Percentiles rank a stretch among this genome's conserved stretches.
Evolutionary conservation across 2,888 invertebrate genomes (phyloP).

Genomic region (Diarsia brunnea): DNA sequence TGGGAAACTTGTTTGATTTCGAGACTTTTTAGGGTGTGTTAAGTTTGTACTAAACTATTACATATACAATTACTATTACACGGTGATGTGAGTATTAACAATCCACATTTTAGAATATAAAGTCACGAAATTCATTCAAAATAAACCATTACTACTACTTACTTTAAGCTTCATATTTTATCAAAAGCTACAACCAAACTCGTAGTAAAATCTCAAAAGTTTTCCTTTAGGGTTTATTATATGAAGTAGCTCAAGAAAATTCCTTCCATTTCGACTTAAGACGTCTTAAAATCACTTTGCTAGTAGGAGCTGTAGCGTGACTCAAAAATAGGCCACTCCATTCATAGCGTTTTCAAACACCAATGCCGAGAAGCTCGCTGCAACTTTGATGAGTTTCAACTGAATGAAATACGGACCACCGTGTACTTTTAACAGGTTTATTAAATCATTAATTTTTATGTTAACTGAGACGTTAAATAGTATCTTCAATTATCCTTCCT

Average conservation of each 20-base stretch:
- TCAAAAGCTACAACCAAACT: background rate
- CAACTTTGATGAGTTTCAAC: slow-evolving; percentile 47
- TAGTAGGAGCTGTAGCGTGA: slow-evolving; percentile 7
- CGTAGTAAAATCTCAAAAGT: slow-evolving; percentile 14
- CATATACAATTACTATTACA: too few relatives aligned
- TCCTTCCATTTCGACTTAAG: slow-evolving; percentile 36
- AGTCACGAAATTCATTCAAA: background rate
- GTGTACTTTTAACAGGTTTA: background rate
- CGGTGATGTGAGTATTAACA: background rate
- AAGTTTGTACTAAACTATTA: background rate
- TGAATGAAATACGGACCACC: slow-evolving; percentile 17
- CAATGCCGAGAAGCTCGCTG: slow-evolving; percentile 41
- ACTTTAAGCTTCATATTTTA: background rate
- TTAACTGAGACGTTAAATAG: background rate
- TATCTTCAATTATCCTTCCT: too few relatives aligned
- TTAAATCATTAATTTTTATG: background rate
- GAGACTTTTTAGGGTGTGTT: background rate
- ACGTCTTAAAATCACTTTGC: slow-evolving; percentile 46
- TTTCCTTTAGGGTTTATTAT: slow-evolving; percentile 4
- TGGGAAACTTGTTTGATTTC: background rate
- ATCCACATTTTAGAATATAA: too few relatives aligned
- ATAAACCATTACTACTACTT: background rate
- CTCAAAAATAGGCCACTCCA: slow-evolving; percentile 53
- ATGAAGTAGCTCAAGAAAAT: slow-evolving; percentile 12
- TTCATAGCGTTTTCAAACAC: slow-evolving; percentile 47